Conservation (phyloP, 2,113 vertebrate species). For the Polypterus bichir region DNA sequence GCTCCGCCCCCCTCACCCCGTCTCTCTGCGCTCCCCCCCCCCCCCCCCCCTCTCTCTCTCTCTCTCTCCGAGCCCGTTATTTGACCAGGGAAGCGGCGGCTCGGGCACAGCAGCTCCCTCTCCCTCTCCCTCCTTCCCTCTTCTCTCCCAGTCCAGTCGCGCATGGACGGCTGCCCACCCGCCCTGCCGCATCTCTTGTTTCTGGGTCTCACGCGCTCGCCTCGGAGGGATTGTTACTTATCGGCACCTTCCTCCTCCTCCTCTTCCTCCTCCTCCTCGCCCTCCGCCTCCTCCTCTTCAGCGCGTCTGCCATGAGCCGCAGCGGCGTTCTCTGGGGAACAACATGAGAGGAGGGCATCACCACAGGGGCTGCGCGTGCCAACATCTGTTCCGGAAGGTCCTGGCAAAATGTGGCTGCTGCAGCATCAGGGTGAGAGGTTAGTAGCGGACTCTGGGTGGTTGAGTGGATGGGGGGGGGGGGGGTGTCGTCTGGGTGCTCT, state of each 20-base stretch:
- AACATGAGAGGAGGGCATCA: constrained; percentile 76
- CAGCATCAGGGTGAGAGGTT: constrained; percentile 77
- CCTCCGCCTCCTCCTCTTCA: constrained; percentile 23
- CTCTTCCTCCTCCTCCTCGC: constrained; percentile 16
- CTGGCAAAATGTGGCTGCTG: constrained; percentile 86
- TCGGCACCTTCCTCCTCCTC: constrained; percentile 22
- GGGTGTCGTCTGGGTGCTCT: too few species aligned
- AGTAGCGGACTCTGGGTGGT: constrained; percentile 33
- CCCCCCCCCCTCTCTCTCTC: not conserved
- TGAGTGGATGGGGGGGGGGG: too few species aligned
- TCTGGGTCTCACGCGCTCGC: constrained; percentile 17
- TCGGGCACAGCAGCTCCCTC: constrained; percentile 26
- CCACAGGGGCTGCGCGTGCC: constrained; percentile 75
- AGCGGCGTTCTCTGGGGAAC: constrained; percentile 47
- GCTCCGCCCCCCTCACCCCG: constrained; percentile 20
- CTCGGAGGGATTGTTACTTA: constrained; percentile 21
- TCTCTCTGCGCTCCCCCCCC: not conserved
- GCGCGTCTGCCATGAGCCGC: constrained; percentile 57
- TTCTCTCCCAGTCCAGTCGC: constrained; percentile 12
- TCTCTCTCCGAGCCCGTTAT: constrained; percentile 16
- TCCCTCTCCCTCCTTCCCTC: constrained; percentile 24
- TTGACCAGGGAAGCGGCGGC: constrained; percentile 17
- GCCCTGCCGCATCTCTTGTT: constrained; percentile 13
- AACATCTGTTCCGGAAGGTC: constrained; percentile 86
- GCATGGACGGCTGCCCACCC: not conserved